Conservation (phyloP, 1,140 invertebrate genomes). For the Rhynchophorus ferrugineus region DNA sequence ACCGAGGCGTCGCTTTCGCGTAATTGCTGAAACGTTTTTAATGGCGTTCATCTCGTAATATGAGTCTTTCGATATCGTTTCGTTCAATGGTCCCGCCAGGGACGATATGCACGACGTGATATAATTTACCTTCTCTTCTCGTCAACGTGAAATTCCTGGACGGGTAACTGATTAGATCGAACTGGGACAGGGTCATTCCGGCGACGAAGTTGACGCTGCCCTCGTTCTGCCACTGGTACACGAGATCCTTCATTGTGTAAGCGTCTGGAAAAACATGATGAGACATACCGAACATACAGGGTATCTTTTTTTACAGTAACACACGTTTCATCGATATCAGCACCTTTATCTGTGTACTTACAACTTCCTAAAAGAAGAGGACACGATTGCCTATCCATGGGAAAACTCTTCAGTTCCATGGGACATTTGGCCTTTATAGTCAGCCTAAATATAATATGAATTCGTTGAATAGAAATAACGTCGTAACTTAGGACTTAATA, state of each 20-base stretch:
- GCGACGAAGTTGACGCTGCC: slow-evolving; percentile 77
- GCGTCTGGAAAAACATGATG: slow-evolving; percentile 65
- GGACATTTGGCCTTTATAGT: slow-evolving; percentile 97
- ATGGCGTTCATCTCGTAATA: too few species aligned
- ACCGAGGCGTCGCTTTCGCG: too few species aligned
- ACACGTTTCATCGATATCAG: too few species aligned
- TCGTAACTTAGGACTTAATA: slow-evolving; percentile 38
- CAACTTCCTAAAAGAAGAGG: slow-evolving; percentile 90
- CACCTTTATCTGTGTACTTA: slow-evolving; percentile 54
- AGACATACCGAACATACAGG: too few species aligned
- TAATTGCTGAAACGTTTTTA: too few species aligned
- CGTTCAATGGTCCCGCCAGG: too few species aligned
- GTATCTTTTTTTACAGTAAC: too few species aligned
- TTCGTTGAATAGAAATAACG: slow-evolving; percentile 1
- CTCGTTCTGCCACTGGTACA: slow-evolving; percentile 83
- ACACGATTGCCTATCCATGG: slow-evolving; percentile 92
- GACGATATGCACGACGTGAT: too few species aligned
- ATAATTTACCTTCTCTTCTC: slow-evolving; percentile 59
- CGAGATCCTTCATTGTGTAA: slow-evolving; percentile 79
- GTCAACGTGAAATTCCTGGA: slow-evolving; percentile 71
- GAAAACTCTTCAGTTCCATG: slow-evolving; percentile 94
- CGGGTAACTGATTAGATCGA: slow-evolving; percentile 81
- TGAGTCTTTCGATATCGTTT: too few species aligned
- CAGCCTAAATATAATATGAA: slow-evolving; percentile 56
- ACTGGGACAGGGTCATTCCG: slow-evolving; percentile 87